Percentiles rank a stretch among this genome's conserved stretches.
Evolutionary conservation across 2,888 invertebrate genomes (phyloP).

Genomic region (Furcula furcula): DNA sequence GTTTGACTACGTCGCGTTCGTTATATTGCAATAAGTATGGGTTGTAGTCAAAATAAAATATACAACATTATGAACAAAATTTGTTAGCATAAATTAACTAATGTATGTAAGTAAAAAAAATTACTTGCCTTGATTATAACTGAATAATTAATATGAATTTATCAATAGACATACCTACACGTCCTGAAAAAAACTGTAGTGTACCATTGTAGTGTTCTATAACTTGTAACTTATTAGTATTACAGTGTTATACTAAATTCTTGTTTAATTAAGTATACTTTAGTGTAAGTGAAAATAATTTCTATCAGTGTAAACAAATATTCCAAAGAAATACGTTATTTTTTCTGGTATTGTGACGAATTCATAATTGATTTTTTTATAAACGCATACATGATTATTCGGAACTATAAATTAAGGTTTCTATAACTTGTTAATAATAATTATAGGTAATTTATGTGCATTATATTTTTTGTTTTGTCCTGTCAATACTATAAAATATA

Average conservation of each 20-base stretch:
- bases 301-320: constrained; percentile 22
- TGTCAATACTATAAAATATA: constrained; percentile 26
- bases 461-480: constrained; percentile 28
- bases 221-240: too few species aligned
- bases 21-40: constrained; percentile 38
- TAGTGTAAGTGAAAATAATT: constrained; percentile 16
- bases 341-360: constrained; percentile 11
- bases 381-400: constrained; percentile 8
- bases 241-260: constrained; percentile 2
- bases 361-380: constrained; percentile 6
- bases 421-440: constrained; percentile 29
- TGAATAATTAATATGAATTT: too few species aligned
- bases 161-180: too few species aligned
- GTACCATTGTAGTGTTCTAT: too few species aligned
- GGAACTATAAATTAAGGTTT: constrained; percentile 11
- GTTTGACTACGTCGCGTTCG: constrained; percentile 51
- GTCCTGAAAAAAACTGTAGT: too few species aligned
- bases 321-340: constrained; percentile 43
- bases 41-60: constrained; percentile 26
- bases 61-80: too few species aligned
- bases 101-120: too few species aligned
- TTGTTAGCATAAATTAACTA: too few species aligned
- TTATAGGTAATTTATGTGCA: constrained; percentile 39
- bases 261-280: constrained; percentile 11
- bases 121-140: too few species aligned